Evolutionary conservation across 2,797 vertebrate species (phyloP).

Genomic region (Chelon labrosus): DNA sequence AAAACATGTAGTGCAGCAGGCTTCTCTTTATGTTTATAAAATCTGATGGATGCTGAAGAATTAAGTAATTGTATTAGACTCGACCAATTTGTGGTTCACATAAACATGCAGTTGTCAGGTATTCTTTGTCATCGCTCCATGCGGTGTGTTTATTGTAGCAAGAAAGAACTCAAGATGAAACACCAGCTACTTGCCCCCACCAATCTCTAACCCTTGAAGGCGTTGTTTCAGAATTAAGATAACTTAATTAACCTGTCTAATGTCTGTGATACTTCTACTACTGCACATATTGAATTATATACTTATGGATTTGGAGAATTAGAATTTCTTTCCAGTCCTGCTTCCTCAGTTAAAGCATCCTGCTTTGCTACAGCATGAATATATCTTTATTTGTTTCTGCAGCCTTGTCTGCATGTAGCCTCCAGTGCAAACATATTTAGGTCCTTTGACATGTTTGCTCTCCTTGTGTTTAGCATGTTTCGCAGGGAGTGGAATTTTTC

Average conservation of each 20-base stretch:
- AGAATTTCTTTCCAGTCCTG: not conserved
- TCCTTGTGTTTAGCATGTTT: conserved; percentile 11
- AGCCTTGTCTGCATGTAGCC: not conserved
- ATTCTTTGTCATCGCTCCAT: not conserved
- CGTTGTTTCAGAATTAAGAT: not conserved
- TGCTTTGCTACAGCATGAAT: not conserved
- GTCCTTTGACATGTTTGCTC: not conserved
- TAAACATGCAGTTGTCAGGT: not conserved
- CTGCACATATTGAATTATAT: too few relatives aligned
- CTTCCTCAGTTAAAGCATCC: not conserved
- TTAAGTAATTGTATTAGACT: not conserved
- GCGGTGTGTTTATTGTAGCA: not conserved
- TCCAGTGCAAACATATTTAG: conserved; percentile 7
- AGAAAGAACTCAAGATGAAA: not conserved
- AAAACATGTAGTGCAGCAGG: not conserved
- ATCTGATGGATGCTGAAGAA: too few relatives aligned
- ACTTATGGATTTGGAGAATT: not conserved
- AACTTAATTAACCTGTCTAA: not conserved
- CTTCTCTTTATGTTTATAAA: not conserved
- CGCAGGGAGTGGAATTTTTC: not conserved
- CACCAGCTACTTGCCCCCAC: not conserved
- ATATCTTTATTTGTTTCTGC: not conserved
- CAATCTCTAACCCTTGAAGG: too few relatives aligned
- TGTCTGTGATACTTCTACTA: too few relatives aligned
- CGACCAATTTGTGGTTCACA: not conserved